Conservation (phyloP, 2,113 vertebrate genomes). For the Rhadina sibilatrix region DNA sequence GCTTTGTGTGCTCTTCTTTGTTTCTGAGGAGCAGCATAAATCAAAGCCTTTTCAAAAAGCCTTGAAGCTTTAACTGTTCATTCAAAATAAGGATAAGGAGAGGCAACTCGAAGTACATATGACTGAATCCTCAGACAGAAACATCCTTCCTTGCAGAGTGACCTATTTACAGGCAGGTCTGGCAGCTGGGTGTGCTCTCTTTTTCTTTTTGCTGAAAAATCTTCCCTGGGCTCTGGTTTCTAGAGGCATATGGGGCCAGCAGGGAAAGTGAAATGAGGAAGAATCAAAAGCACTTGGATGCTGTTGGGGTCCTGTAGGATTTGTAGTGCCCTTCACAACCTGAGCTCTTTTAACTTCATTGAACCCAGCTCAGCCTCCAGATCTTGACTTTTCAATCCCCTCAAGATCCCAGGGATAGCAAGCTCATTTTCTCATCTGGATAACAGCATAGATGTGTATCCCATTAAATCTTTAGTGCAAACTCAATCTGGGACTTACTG, state of each 20-base stretch:
- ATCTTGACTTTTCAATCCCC: neutral
- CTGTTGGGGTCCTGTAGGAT: neutral
- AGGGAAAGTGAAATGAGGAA: neutral
- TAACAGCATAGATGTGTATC: neutral
- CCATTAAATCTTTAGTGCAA: neutral
- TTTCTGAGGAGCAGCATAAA: conserved; percentile 51
- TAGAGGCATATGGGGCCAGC: neutral
- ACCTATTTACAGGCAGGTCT: conserved; percentile 18
- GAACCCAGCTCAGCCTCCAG: neutral
- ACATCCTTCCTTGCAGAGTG: neutral
- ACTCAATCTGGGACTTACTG: neutral
- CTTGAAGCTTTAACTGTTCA: conserved; percentile 10
- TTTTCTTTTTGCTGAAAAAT: neutral
- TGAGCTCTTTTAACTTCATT: neutral
- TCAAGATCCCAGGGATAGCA: neutral
- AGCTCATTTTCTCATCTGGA: neutral
- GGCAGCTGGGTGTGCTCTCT: neutral
- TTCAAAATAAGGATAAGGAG: conserved; percentile 36
- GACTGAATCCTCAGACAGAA: neutral
- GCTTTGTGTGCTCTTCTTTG: conserved; percentile 14
- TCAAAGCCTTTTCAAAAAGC: conserved; percentile 40
- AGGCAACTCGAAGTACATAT: neutral
- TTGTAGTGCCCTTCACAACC: neutral
- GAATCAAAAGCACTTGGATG: neutral
- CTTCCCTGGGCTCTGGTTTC: neutral